phyloP scores from a whole-genome alignment of 2,888 invertebrate genomes.

The Drosophila hamatofila region DNA sequence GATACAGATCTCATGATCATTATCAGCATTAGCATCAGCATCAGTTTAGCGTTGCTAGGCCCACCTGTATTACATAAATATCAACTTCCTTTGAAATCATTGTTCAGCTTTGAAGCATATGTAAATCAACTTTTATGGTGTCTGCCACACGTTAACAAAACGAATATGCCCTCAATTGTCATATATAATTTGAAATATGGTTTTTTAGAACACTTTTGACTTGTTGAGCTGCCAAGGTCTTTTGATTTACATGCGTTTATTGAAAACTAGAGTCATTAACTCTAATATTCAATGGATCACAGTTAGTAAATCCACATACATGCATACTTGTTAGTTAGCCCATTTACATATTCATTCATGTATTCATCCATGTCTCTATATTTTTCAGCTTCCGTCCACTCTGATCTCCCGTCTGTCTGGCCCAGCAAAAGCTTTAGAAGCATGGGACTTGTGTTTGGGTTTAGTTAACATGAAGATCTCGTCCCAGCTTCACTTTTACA shows the following conservation, averaged over 20 bases:
- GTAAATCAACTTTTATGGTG: background rate
- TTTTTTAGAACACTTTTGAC: background rate
- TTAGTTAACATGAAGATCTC: background rate
- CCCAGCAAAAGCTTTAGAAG: background rate
- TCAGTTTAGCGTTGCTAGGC: background rate
- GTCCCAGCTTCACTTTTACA: constrained; percentile 1
- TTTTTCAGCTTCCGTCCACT: background rate
- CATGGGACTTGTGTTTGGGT: background rate
- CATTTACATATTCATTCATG: background rate
- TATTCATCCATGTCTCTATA: background rate
- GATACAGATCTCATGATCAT: background rate
- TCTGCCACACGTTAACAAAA: background rate
- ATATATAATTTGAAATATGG: background rate
- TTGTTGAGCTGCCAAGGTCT: background rate
- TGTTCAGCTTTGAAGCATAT: background rate
- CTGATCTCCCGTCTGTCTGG: background rate
- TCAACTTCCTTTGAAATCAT: background rate
- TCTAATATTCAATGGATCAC: background rate
- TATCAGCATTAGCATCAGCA: background rate
- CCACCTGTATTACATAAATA: background rate
- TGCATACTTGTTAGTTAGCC: background rate
- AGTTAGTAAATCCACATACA: background rate
- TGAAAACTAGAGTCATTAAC: background rate
- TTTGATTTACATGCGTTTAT: too few relatives aligned
- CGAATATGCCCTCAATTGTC: background rate